Evolutionary conservation across 2,113 vertebrate genomes (phyloP), one percentile per base, ranked within the genome.

Genomic region (Alces alces): DNA sequence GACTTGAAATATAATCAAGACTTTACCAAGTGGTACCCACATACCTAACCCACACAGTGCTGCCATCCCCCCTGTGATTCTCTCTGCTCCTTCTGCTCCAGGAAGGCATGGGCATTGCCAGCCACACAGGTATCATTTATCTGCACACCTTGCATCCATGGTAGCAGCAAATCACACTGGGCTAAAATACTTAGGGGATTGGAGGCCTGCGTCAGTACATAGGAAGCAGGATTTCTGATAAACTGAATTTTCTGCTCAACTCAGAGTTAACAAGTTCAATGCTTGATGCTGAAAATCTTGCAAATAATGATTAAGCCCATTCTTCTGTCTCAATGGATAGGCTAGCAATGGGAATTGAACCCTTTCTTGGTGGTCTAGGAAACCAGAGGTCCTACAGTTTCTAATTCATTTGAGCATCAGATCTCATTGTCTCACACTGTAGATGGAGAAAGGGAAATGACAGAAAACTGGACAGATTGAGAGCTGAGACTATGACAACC

Each of bases 201-300:
- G 14, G 66, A n/a, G 36, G 3, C 14, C 10, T 43, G 6, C 66
- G 3, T 58, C 28, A 12, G 4, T 61, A 39, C 79, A 90, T 89
- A 86, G 54, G 52, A 93, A 92, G 19, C 28, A 95, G 11, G 6
- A 8, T n/a, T 87, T 91, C 76, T 95, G 39, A 45, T 78, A 61
- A 96, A 95, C 17, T 90, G 61, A 66, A 76, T 47, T 96, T 86
- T 70, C 52, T 6, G 2, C 23, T 86, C 27, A 86, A 61, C 57
- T 64, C 14, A 92, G 57, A 89, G 87, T 93, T 92, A 96, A 88
- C 10, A 43, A 84, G 27, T n/a, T 90, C 91, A 95, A 19, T 30
- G 7, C 7, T 36, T 60, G 25, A 96, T 36, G 36, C 11, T 39
- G 7, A 86, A 58, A 52, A 86, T 45, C 43, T 91, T 82, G 90